A percentile compares a stretch with the other conserved stretches of the same genome.
These are phyloP conservation scores for Operophtera brumata DNA, from an alignment of 2,888 invertebrate species.

Conservation along the genomic window DNA sequence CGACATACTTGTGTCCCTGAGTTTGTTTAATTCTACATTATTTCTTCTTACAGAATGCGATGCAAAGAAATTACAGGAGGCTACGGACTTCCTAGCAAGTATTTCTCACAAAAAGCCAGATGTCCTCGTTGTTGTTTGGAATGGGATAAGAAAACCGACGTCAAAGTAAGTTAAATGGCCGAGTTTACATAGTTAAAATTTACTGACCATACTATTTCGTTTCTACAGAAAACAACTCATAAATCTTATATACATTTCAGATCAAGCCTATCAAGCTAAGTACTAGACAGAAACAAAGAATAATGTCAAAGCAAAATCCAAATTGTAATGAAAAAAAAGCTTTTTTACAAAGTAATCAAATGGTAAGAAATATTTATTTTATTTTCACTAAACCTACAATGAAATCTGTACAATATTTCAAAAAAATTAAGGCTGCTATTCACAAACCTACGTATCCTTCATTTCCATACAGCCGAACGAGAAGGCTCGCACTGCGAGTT, in stretches of 20 bases:
- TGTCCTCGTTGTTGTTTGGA: conserved; percentile 64
- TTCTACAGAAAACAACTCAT: neutral
- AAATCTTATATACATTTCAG: conserved; percentile 40
- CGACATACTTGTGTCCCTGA: neutral
- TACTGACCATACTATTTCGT: neutral
- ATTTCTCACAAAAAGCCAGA: conserved; percentile 56
- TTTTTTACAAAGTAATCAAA: conserved; percentile 51
- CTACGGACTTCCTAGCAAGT: conserved; percentile 57
- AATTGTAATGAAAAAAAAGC: conserved; percentile 35
- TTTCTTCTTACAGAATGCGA: conserved; percentile 51
- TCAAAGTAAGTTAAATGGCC: conserved; percentile 46
- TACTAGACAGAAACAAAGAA: conserved; percentile 51
- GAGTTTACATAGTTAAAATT: too few relatives aligned
- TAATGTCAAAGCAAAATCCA: conserved; percentile 38
- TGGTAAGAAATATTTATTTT: conserved; percentile 49
- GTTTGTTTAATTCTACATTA: neutral
- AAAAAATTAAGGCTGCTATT: too few relatives aligned
- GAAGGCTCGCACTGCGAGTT: too few relatives aligned
- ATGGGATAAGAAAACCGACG: conserved; percentile 51
- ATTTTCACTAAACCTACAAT: neutral
- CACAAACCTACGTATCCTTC: too few relatives aligned
- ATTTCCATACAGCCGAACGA: too few relatives aligned
- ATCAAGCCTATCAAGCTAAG: conserved; percentile 49
- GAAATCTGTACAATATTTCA: too few relatives aligned
- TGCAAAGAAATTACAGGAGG: conserved; percentile 58